Conservation (phyloP, 2,888 invertebrate genomes). For the Flexamia atlantica region DNA sequence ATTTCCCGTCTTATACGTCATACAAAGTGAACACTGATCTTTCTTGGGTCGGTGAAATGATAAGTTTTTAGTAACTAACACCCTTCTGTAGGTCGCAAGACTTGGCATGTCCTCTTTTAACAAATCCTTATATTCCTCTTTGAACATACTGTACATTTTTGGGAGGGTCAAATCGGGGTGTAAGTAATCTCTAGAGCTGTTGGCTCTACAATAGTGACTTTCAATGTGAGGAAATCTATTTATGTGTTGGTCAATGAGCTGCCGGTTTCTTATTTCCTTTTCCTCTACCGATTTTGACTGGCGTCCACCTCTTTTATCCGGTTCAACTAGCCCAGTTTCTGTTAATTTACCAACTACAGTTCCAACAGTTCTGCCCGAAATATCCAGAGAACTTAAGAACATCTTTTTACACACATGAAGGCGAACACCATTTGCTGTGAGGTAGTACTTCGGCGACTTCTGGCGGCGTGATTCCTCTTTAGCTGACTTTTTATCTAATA, state of each 20-base stretch:
- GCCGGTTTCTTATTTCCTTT: background rate
- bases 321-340: no score
- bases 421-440: no score
- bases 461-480: no score
- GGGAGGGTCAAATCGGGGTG: background rate
- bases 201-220: slow-evolving; percentile 7
- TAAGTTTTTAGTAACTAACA: background rate
- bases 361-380: no score
- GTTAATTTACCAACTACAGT: no score
- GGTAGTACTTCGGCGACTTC: no score
- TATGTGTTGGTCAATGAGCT: background rate
- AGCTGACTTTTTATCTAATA: background rate
- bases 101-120: background rate
- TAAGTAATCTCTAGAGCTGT: background rate
- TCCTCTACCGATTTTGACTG: background rate
- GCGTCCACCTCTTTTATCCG: no score
- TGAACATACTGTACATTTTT: background rate
- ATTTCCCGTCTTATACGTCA: background rate
- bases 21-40: slow-evolving; percentile 21
- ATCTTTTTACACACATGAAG: no score
- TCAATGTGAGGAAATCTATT: background rate
- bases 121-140: background rate
- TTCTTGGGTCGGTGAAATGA: slow-evolving; percentile 14
- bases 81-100: background rate
- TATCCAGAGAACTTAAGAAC: background rate